These are phyloP conservation scores for Heliocidaris tuberculata DNA, from an alignment of 35 echinoderm and acorn worm genomes.

Conservation along the genomic window DNA sequence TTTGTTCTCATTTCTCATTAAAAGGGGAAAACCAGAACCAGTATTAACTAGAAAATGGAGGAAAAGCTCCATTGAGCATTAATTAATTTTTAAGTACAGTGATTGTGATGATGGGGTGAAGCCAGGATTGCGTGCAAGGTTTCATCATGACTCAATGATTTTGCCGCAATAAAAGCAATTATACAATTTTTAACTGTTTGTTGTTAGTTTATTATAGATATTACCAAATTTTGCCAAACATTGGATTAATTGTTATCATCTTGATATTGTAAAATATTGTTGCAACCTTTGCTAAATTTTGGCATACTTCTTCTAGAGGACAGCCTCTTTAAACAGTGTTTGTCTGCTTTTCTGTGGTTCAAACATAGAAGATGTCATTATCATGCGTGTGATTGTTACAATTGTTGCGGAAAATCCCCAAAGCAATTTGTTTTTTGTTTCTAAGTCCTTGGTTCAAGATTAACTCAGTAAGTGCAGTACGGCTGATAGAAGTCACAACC, in stretches of 20 bases:
- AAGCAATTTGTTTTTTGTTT: neutral
- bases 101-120: neutral
- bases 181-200: neutral
- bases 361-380: no score
- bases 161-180: neutral
- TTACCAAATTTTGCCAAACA: neutral
- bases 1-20: neutral
- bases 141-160: neutral
- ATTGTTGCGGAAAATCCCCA: neutral
- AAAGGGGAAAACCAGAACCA: neutral
- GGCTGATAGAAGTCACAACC: neutral
- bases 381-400: neutral
- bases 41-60: neutral
- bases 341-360: no score
- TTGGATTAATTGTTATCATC: neutral
- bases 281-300: neutral
- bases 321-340: no score
- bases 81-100: neutral
- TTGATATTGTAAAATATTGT: neutral
- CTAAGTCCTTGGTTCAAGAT: neutral
- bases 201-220: neutral
- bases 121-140: neutral
- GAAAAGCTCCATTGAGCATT: neutral
- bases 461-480: neutral
- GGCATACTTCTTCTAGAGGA: neutral